phyloP scores from a whole-genome alignment of 2,797 vertebrate genomes.

The Melanotaenia trifasciata region DNA sequence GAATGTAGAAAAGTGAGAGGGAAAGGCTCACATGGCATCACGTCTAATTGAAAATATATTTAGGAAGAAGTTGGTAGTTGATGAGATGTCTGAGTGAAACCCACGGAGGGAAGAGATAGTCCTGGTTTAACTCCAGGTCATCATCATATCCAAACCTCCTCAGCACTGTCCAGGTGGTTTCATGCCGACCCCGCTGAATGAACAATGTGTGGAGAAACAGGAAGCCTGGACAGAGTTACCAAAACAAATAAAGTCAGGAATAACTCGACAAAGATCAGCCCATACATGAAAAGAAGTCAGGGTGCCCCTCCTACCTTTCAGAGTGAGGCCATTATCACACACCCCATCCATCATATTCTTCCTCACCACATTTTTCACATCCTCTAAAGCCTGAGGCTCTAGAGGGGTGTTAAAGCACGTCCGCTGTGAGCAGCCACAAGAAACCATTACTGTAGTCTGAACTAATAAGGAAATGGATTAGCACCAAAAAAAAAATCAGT shows the following conservation, averaged over 20 bases:
- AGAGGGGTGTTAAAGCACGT: slow-evolving; percentile 95
- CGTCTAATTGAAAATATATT: background rate
- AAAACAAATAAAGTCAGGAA: background rate
- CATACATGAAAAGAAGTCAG: background rate
- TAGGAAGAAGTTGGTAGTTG: background rate
- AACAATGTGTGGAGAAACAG: slow-evolving; percentile 97
- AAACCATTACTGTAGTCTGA: background rate
- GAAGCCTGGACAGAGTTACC: slow-evolving; percentile 84
- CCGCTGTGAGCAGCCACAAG: slow-evolving; percentile 79
- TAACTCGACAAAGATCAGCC: background rate
- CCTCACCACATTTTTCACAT: slow-evolving; percentile 96
- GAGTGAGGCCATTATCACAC: slow-evolving; percentile 89
- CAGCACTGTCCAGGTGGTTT: slow-evolving; percentile 96
- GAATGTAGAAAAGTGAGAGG: background rate
- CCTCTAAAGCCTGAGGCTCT: slow-evolving; percentile 93
- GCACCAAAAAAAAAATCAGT: background rate
- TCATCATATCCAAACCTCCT: slow-evolving; percentile 95
- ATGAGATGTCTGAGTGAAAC: slow-evolving; percentile 57
- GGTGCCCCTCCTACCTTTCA: slow-evolving; percentile 86
- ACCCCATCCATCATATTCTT: slow-evolving; percentile 93
- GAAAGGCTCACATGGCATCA: background rate
- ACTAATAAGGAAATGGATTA: background rate
- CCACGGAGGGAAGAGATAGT: slow-evolving; percentile 93
- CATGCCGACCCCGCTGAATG: slow-evolving; percentile 96
- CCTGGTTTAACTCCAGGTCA: slow-evolving; percentile 93